Percentiles rank a stretch among this genome's conserved stretches.
Evolutionary conservation across 1,140 invertebrate genomes (phyloP).

Genomic region (Polypedilum pembai): DNA sequence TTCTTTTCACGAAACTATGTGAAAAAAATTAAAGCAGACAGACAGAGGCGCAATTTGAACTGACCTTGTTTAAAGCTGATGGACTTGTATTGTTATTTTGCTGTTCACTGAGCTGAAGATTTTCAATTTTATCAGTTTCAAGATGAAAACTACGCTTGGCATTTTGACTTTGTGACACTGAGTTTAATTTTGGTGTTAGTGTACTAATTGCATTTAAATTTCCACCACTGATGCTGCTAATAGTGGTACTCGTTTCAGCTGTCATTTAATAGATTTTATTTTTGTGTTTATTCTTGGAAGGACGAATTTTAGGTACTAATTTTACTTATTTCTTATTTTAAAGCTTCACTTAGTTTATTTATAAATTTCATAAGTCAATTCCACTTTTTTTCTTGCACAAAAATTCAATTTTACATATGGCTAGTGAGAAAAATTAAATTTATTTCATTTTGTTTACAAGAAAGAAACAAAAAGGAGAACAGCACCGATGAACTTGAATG

Average conservation of each 20-base stretch:
- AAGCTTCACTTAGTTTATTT: neutral
- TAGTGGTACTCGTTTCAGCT: neutral
- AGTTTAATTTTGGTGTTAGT: neutral
- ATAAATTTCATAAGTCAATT: neutral
- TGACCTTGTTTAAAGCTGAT: conserved; percentile 1
- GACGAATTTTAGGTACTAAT: conserved; percentile 10
- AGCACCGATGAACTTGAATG: conserved; percentile 24
- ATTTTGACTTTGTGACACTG: neutral
- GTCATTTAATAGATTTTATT: conserved; percentile 4
- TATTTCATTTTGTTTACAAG: neutral
- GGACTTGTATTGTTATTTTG: conserved; percentile 13
- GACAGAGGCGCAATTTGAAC: neutral
- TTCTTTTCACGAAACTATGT: too few relatives aligned
- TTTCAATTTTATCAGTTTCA: conserved; percentile 19
- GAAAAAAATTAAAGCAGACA: too few relatives aligned
- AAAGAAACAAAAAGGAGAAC: conserved; percentile 6
- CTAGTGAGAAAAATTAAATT: too few relatives aligned
- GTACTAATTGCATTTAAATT: neutral
- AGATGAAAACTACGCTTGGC: neutral
- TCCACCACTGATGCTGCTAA: neutral
- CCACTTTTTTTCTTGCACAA: neutral
- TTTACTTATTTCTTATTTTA: neutral
- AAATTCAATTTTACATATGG: too few relatives aligned
- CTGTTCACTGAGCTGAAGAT: conserved; percentile 1
- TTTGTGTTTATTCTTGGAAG: neutral